phyloP scores from a whole-genome alignment of 2,797 vertebrate genomes.

The Argyrosomus regius region DNA sequence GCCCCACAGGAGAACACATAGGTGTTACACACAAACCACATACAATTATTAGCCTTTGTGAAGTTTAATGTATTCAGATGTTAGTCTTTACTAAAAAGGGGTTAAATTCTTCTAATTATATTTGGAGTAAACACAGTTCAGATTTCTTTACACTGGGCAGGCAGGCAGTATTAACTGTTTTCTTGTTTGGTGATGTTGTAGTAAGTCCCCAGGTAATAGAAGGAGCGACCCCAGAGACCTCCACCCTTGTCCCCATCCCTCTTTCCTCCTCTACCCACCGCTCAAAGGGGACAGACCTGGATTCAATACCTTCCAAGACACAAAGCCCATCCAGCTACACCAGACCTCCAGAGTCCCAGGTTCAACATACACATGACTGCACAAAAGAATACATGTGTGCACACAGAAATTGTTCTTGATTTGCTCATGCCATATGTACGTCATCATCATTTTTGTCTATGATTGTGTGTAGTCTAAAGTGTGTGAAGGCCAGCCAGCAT shows the following conservation, averaged over 20 bases:
- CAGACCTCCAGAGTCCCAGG: conserved; percentile 41
- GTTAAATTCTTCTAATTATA: neutral
- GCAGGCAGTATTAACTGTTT: conserved; percentile 3
- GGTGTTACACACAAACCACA: conserved; percentile 45
- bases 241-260: neutral
- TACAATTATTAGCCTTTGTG: neutral
- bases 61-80: neutral
- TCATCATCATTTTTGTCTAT: neutral
- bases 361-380: conserved; percentile 6
- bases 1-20: conserved; percentile 71
- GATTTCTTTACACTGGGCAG: neutral
- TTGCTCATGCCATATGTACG: neutral
- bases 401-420: neutral
- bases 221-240: neutral
- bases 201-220: conserved; percentile 36
- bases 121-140: neutral
- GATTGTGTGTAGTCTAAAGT: conserved; percentile 31
- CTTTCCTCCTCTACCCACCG: conserved; percentile 25
- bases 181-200: conserved; percentile 39
- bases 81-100: neutral
- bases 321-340: conserved; percentile 19
- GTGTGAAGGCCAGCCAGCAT: conserved; percentile 37
- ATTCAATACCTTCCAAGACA: neutral
- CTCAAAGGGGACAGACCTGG: conserved; percentile 17
- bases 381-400: neutral